These are phyloP conservation scores for Phlogophora meticulosa DNA, from an alignment of 2,888 invertebrate species.

Conservation along the genomic window DNA sequence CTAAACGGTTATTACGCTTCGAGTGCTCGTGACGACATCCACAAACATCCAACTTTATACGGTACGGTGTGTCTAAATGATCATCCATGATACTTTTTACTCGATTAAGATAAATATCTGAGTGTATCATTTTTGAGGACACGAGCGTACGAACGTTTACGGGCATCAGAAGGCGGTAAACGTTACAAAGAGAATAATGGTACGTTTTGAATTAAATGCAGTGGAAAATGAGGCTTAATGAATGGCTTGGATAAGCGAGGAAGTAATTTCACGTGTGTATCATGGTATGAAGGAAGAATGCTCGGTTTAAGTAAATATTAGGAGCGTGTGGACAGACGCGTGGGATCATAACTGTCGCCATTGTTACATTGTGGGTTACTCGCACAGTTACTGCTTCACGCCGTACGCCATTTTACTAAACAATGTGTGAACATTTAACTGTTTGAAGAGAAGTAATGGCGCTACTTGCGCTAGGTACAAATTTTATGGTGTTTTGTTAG, in stretches of 20 bases:
- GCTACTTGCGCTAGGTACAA: conserved; percentile 44
- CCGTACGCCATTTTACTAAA: conserved; percentile 60
- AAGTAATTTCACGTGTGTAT: conserved; percentile 34
- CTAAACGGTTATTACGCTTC: conserved; percentile 44
- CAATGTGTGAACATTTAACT: conserved; percentile 67
- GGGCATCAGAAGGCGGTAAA: conserved; percentile 35
- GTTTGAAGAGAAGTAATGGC: conserved; percentile 51
- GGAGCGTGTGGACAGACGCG: conserved; percentile 68
- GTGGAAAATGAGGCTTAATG: conserved; percentile 42
- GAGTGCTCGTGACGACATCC: conserved; percentile 33
- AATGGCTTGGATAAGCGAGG: conserved; percentile 30
- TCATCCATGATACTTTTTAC: conserved; percentile 43
- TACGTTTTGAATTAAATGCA: conserved; percentile 16
- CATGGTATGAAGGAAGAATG: conserved; percentile 35
- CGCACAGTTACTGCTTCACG: conserved; percentile 68
- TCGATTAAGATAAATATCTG: conserved; percentile 53
- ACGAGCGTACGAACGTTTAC: conserved; percentile 27
- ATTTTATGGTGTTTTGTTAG: conserved; percentile 34
- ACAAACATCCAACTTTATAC: conserved; percentile 57
- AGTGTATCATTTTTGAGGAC: conserved; percentile 35
- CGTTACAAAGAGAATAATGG: conserved; percentile 40
- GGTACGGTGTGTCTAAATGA: conserved; percentile 39
- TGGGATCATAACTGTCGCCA: conserved; percentile 75
- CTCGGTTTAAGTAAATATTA: conserved; percentile 66
- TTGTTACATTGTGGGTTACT: conserved; percentile 76